phyloP scores from a whole-genome alignment of 2,888 invertebrate genomes.

The Hypsopygia costalis region DNA sequence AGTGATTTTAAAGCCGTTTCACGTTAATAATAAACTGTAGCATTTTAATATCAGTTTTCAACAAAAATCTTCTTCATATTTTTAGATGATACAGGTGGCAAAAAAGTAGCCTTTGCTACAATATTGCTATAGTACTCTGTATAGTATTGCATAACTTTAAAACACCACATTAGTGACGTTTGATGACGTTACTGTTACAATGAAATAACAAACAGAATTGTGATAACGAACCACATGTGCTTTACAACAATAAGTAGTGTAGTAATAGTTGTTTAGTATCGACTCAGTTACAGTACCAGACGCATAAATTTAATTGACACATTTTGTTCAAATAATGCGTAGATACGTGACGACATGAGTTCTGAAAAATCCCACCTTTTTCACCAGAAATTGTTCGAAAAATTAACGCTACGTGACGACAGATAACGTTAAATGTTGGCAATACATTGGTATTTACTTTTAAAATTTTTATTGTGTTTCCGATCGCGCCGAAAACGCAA shows the following conservation, averaged over 20 bases:
- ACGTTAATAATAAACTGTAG: too few species aligned
- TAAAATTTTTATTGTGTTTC: too few species aligned
- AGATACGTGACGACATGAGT: constrained; percentile 4
- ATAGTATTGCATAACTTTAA: neutral
- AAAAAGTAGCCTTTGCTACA: too few species aligned
- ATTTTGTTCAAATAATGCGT: neutral
- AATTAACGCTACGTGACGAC: neutral
- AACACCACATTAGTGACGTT: neutral
- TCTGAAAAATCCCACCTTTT: neutral
- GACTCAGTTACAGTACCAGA: constrained; percentile 2
- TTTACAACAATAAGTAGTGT: neutral
- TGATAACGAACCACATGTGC: neutral
- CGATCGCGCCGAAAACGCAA: too few species aligned
- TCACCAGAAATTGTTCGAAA: neutral
- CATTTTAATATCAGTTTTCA: too few species aligned
- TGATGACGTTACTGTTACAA: too few species aligned
- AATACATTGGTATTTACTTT: too few species aligned
- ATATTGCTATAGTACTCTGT: too few species aligned
- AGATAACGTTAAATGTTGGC: constrained; percentile 3
- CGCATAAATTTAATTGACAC: constrained; percentile 5
- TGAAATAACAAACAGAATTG: too few species aligned
- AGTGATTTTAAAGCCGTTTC: too few species aligned
- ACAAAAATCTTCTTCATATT: too few species aligned
- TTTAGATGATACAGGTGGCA: too few species aligned
- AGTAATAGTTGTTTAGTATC: neutral